A percentile compares a stretch with the other conserved stretches of the same genome.
These are phyloP conservation scores for Diprion similis DNA, from an alignment of 1,140 invertebrate genomes.

Conservation along the genomic window DNA sequence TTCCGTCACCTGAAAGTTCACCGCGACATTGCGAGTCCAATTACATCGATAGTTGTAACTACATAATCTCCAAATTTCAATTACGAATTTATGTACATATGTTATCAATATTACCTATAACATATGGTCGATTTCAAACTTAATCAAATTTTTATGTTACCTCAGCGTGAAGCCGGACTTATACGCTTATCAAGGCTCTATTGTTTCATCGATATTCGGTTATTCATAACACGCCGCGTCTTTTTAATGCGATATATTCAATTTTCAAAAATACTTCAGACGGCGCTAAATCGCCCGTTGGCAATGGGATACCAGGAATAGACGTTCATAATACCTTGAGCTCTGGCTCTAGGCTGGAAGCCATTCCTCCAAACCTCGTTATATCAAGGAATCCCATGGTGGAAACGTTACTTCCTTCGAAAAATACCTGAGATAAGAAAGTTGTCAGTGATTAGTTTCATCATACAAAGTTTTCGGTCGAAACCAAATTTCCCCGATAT, in stretches of 20 bases:
- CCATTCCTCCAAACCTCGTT: not conserved
- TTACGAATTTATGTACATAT: not conserved
- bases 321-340: too few relatives aligned
- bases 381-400: not conserved
- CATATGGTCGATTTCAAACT: not conserved
- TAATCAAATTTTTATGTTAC: not conserved
- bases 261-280: too few relatives aligned
- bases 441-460: not conserved
- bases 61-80: slow-evolving; percentile 3
- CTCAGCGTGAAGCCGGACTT: not conserved
- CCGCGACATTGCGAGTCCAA: not conserved
- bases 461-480: not conserved
- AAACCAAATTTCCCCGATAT: too few relatives aligned
- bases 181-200: not conserved
- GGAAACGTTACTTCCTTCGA: not conserved
- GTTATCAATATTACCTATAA: slow-evolving; percentile 1
- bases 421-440: not conserved
- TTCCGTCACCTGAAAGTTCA: not conserved
- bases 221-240: too few relatives aligned
- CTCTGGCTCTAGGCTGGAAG: not conserved
- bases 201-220: not conserved
- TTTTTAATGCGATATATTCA: too few relatives aligned
- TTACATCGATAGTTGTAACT: not conserved
- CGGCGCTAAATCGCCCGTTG: too few relatives aligned
- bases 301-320: too few relatives aligned